These are phyloP conservation scores for Agrotis clavis DNA, from an alignment of 2,888 invertebrate genomes.

Conservation along the genomic window DNA sequence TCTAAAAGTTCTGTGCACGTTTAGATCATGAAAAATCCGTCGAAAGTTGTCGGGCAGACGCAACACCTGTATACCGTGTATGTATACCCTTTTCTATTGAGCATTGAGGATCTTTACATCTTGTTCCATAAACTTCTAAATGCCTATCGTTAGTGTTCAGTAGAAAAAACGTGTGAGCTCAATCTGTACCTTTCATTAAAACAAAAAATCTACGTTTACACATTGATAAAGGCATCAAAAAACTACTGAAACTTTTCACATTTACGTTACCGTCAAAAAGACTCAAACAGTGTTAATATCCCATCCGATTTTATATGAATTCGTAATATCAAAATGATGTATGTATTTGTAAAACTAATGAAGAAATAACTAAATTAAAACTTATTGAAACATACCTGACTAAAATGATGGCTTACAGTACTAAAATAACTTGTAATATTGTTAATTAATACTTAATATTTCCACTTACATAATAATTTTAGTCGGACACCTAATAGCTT, in stretches of 20 bases:
- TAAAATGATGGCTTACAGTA: conserved; percentile 52
- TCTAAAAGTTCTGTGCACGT: too few species aligned
- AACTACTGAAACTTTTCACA: neutral
- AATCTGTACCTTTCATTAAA: neutral
- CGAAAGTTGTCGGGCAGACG: too few species aligned
- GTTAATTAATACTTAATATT: conserved; percentile 48
- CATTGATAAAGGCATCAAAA: too few species aligned
- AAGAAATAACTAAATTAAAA: conserved; percentile 23
- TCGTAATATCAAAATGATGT: neutral
- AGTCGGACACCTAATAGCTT: conserved; percentile 21
- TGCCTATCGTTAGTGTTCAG: too few species aligned
- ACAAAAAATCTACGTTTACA: too few species aligned
- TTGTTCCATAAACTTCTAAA: too few species aligned
- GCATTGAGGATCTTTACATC: too few species aligned
- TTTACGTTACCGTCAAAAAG: neutral
- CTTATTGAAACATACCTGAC: conserved; percentile 27
- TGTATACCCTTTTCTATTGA: too few species aligned
- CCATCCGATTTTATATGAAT: neutral
- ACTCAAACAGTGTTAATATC: neutral
- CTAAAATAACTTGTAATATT: conserved; percentile 45
- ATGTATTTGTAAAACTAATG: conserved; percentile 37
- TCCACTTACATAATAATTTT: conserved; percentile 41
- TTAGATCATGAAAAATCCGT: too few species aligned
- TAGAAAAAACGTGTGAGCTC: neutral
- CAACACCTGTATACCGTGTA: too few species aligned